These are phyloP conservation scores for Schizaphis graminum DNA, from an alignment of 2,888 invertebrate genomes.

Conservation along the genomic window DNA sequence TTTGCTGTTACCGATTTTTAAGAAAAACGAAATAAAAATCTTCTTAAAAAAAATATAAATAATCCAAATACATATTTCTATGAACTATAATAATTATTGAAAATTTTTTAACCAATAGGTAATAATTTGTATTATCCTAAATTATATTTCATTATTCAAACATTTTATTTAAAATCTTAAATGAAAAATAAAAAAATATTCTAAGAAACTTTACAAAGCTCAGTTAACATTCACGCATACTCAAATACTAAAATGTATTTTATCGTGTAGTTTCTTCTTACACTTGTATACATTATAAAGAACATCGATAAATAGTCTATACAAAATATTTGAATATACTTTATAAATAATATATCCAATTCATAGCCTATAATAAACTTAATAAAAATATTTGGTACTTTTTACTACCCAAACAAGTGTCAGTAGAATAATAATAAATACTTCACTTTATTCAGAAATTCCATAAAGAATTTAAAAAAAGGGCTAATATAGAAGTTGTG, in stretches of 20 bases:
- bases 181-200: neutral
- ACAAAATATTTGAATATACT: neutral
- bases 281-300: neutral
- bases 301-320: neutral
- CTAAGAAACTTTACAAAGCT: neutral
- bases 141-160: neutral
- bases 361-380: neutral
- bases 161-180: neutral
- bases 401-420: neutral
- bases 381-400: neutral
- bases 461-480: neutral
- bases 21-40: neutral
- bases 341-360: neutral
- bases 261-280: neutral
- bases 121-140: neutral
- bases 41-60: neutral
- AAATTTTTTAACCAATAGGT: neutral
- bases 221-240: neutral
- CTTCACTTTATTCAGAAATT: neutral
- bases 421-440: neutral
- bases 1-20: neutral
- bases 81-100: too few species aligned
- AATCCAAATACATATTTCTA: neutral
- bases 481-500: neutral
- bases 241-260: neutral